Evolutionary conservation across 2,797 vertebrate genomes (phyloP).

Genomic region (Loriculus beryllinus): DNA sequence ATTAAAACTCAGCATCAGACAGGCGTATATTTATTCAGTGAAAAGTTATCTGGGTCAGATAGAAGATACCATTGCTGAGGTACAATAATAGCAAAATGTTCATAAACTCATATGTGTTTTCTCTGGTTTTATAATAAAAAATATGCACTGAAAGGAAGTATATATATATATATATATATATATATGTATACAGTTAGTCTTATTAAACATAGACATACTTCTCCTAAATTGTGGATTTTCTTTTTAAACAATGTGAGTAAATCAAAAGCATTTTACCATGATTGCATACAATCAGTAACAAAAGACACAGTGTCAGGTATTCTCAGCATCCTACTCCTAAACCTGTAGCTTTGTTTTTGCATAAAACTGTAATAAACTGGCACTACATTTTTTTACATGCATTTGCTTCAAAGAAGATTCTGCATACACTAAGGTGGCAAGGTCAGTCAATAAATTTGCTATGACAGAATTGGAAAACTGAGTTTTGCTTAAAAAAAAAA

Average conservation of each 20-base stretch:
- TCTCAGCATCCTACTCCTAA: neutral
- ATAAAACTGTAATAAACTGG: neutral
- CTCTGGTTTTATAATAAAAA: neutral
- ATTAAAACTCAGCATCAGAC: neutral
- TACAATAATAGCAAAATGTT: neutral
- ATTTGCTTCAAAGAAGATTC: neutral
- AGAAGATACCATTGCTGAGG: neutral
- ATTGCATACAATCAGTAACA: neutral
- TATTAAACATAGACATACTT: neutral
- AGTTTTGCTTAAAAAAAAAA: neutral
- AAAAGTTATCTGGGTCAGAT: neutral
- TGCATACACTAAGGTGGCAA: neutral
- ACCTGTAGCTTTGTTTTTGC: neutral
- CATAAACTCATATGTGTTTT: fast-evolving
- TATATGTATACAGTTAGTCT: neutral
- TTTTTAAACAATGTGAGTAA: neutral
- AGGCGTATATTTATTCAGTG: neutral
- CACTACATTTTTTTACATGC: neutral
- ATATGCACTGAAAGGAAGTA: neutral
- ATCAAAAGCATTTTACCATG: neutral
- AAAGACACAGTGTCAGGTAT: neutral
- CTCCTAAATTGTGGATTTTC: neutral
- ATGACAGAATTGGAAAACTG: neutral
- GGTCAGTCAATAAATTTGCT: neutral
- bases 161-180: too few relatives aligned